Percentiles rank a stretch among this genome's conserved stretches.
Conservation (phyloP, 2,888 invertebrate genomes). For the Drosophila recens region DNA sequence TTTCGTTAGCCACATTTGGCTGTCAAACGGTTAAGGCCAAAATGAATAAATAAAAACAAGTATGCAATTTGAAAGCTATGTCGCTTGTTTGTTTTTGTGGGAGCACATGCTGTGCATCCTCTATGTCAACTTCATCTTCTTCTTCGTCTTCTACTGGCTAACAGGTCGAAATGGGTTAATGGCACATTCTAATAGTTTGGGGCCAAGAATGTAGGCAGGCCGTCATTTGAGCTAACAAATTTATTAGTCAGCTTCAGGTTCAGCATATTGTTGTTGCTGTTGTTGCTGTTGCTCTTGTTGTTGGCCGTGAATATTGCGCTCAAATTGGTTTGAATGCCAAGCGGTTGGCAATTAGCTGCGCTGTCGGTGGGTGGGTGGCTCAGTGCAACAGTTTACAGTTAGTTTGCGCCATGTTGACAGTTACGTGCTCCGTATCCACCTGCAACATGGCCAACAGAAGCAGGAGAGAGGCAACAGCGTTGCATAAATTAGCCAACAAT, state of each 20-base stretch:
- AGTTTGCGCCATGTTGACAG: slow-evolving; percentile 77
- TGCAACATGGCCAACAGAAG: slow-evolving; percentile 9
- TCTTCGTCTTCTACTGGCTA: slow-evolving; percentile 9
- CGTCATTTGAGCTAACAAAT: slow-evolving; percentile 70
- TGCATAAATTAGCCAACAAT: slow-evolving; percentile 78
- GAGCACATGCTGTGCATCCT: slow-evolving; percentile 53
- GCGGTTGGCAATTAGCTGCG: slow-evolving; percentile 75
- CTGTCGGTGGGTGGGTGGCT: slow-evolving; percentile 66
- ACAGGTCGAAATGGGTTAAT: slow-evolving; percentile 73
- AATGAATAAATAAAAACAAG: slow-evolving; percentile 23
- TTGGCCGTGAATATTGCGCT: slow-evolving; percentile 55
- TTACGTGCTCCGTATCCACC: slow-evolving; percentile 68
- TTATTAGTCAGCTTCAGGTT: slow-evolving; percentile 64
- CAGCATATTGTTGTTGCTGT: slow-evolving; percentile 4
- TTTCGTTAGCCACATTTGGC: not conserved
- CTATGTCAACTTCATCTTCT: slow-evolving; percentile 24
- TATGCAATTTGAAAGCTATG: slow-evolving; percentile 63
- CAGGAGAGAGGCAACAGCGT: slow-evolving; percentile 47
- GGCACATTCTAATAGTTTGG: slow-evolving; percentile 73
- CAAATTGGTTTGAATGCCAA: slow-evolving; percentile 75
- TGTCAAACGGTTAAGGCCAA: slow-evolving; percentile 34
- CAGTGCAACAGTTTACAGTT: slow-evolving; percentile 71
- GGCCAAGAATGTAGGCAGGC: slow-evolving; percentile 60
- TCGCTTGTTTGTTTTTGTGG: slow-evolving; percentile 49
- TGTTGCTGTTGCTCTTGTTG: slow-evolving; percentile 7